Evolutionary conservation across 2,797 vertebrate genomes (phyloP).

Genomic region (Microchirus variegatus): DNA sequence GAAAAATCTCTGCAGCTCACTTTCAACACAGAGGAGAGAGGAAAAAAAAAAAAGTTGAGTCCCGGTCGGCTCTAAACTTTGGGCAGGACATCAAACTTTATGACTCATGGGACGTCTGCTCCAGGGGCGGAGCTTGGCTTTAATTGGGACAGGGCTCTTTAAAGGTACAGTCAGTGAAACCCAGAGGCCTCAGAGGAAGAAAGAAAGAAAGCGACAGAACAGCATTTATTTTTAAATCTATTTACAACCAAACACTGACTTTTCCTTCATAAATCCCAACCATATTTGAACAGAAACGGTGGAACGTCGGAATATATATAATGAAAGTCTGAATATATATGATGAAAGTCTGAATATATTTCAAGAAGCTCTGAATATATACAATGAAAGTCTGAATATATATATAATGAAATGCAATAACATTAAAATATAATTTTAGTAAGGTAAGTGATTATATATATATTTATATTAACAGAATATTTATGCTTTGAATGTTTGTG

Average conservation of each 20-base stretch:
- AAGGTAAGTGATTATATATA: too few relatives aligned
- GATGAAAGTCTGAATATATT: too few relatives aligned
- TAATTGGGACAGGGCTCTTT: slow-evolving; percentile 73
- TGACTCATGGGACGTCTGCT: slow-evolving; percentile 81
- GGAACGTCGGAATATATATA: too few relatives aligned
- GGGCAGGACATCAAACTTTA: slow-evolving; percentile 86
- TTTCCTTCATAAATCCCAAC: neutral
- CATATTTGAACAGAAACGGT: neutral
- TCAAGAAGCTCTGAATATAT: too few relatives aligned
- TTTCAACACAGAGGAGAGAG: slow-evolving; percentile 61
- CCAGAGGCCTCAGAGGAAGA: too few relatives aligned
- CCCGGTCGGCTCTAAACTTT: slow-evolving; percentile 80
- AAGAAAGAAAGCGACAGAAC: neutral
- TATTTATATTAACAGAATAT: too few relatives aligned
- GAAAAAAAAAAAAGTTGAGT: slow-evolving; percentile 73
- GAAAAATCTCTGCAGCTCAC: slow-evolving; percentile 83
- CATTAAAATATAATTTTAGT: too few relatives aligned
- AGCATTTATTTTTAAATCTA: neutral
- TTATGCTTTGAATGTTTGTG: too few relatives aligned
- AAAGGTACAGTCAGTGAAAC: slow-evolving; percentile 70
- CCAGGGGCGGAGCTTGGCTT: slow-evolving; percentile 68
- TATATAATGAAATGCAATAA: too few relatives aligned
- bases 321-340: too few relatives aligned
- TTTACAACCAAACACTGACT: neutral
- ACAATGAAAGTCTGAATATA: too few relatives aligned